Conservation (phyloP, 2,888 invertebrate genomes). For the Agelastica alni region DNA sequence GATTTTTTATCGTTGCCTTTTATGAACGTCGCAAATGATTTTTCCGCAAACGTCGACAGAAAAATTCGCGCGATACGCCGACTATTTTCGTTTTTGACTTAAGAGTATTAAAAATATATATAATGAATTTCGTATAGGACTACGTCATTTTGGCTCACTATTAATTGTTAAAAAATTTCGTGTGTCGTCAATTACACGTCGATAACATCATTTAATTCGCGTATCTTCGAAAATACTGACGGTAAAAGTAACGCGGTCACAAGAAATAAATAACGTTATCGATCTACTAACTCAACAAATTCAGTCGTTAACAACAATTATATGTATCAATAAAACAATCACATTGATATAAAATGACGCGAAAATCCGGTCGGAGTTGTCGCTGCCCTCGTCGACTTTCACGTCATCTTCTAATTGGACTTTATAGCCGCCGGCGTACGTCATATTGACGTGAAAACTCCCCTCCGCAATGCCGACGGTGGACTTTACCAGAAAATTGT, state of each 20-base stretch:
- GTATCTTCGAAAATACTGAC: neutral
- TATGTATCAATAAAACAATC: constrained; percentile 49
- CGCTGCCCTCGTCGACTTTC: constrained; percentile 38
- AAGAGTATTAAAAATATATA: constrained; percentile 16
- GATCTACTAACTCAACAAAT: constrained; percentile 32
- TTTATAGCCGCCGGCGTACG: constrained; percentile 57
- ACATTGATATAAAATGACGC: constrained; percentile 51
- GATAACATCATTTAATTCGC: constrained; percentile 5
- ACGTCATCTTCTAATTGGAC: constrained; percentile 40
- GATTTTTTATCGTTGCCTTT: too few species aligned
- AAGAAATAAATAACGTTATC: neutral
- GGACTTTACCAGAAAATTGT: constrained; percentile 66
- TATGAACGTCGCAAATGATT: too few species aligned
- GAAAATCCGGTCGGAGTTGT: constrained; percentile 33
- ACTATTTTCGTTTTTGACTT: too few species aligned
- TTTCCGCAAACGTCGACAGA: too few species aligned
- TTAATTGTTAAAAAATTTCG: neutral
- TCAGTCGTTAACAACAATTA: constrained; percentile 52
- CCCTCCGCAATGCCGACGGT: constrained; percentile 67
- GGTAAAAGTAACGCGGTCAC: neutral
- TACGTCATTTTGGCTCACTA: neutral
- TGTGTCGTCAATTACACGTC: too few species aligned
- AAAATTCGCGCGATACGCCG: too few species aligned
- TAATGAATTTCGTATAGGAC: constrained; percentile 3
- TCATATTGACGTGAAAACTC: constrained; percentile 66